Base-by-base conservation (phyloP, 2,797 vertebrate species). In the Alosa sapidissima region DNA sequence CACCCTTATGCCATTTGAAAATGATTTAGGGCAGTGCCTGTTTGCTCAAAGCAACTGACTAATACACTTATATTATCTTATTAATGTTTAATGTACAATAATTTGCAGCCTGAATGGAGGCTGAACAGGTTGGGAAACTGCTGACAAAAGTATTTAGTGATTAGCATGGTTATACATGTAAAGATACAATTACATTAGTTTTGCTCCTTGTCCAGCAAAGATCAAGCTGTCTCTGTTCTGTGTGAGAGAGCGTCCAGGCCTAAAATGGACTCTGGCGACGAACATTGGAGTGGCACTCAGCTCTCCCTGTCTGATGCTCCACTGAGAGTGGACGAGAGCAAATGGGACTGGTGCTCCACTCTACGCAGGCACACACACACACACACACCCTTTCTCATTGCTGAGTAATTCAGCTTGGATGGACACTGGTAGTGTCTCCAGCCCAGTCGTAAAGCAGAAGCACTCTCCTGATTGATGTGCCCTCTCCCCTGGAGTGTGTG, bases 291-390 rank as follows among this genome's bases (percentile, higher is more conserved):
- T 78, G 72, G 72, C 72, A 78, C 72, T 78, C 68, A 75, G 68
- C 36, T 41, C 72, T 47, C 72, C 72, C 41, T 21, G 41, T 83
- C 85, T 81, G 83, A 24, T 51, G 85, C 84, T 85, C 72, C 83
- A 72, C 81, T 28, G 68, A 75, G 72, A 78, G 72, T 36, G 6
- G 72, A 21, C 41, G 6, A 47, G 16, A 45, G 41, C 41, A 78
- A 78, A 78, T 47, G 8, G 72, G 41, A 78, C 41, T 21, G 72
- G 5, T 41, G 28, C 72, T 45, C 19, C 19, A 47, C 16, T 78
- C 68, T 13, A 78, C 11, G 45, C 36, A 78, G 10, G 41, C 65
- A 72, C 28, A 72, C 36, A 75, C 68, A 75, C 68, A 65, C 28
- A 68, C 11, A 47, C 72, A 78, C 72, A 78, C 72, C 45, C 36